Base-by-base conservation (phyloP, 2,797 vertebrate species). In the Sebastiscus albofasciatus region DNA sequence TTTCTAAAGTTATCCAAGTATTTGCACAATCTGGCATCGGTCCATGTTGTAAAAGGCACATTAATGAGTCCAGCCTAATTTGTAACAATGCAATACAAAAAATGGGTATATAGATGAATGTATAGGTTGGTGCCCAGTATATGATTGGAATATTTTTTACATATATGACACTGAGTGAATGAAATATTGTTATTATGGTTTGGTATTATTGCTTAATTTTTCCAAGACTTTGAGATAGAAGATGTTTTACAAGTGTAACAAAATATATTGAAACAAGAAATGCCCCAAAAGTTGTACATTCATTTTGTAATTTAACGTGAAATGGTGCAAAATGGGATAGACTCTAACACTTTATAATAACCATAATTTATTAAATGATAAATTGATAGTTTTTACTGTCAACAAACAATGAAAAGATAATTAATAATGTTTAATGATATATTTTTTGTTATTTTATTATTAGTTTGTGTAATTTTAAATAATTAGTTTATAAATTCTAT, bases 21-120 rank as follows among this genome's bases (percentile, higher is more conserved):
- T 77, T 84, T 87, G 62, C 72, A 75, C 66, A 79, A 75, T 86
- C 77, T 54, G 71, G 31, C 3, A 13, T 16, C 39, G 24, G 5
- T 70, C 2, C 55, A 9, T 54, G 46, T 12, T 72, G 6, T 46
- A 20, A 20, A 59, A 72, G 9, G 12, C 20, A 42, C 8, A 52
- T 8, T 1, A 2, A n/a, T 9, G 27, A 62, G 18, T 39, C 36
- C 54, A 31, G 54, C 12, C 16, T 7, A 26, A 36, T 59, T 18
- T 58, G 46, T 42, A 61, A 62, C 64, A 39, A 27, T 5, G 13
- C 33, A 62, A 8, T 27, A 8, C 18, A 18, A 49, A 4, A 18
- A 12, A 26, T 20, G 4, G 58, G n/a, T 9, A 11, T 29, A 14
- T 6, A 46, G 12, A 52, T 1, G 46, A 29, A 54, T n/a, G 3